Evolutionary conservation across 2,113 vertebrate species (phyloP), one percentile per base, ranked within the genome.

Genomic region (Pterocles burchelli): DNA sequence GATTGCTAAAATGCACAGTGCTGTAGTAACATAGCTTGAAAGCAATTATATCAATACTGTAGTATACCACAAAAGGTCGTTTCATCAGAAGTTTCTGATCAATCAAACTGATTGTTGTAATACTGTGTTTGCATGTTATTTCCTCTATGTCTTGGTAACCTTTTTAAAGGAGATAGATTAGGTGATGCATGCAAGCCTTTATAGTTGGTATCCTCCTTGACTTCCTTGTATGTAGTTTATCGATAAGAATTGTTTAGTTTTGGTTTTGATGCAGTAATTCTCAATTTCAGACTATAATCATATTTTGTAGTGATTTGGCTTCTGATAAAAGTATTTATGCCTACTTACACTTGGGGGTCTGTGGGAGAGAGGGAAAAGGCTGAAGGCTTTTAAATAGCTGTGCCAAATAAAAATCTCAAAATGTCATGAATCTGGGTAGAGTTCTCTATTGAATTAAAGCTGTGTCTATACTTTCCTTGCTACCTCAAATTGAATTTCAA

Each of bases 51-150:
- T 91, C 74, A 75, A 6, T 76, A 58, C 38, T 63, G 13, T 73
- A 62, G 28, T 62, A 33, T 58, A 62, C 38, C 58, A 81, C 38
- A 51, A 49, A 86, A 84, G 41, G 34, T 85, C 18, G 54, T 82
- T 96, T 96, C 43, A 68, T 80, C 54, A 71, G 55, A 74, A 71
- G 34, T 57, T 95, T 89, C 58, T 90, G 59, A 88, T 92, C 59
- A 83, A 15, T 76, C 73, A 85, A 49, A 52, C 68, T 79, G 70
- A 79, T 67, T 33, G 25, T 72, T 93, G 20, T 70, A 88, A 51
- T 93, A 31, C 15, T 78, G 1, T 75, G 48, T 61, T 86, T 86
- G 46, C 33, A 51, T 41, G 5, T 79, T 89, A 46, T 91, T 91
- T 95, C 79, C 67, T 68, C 1, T 51, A 13, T 46, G 41, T 55